These are phyloP conservation scores for Myiopsitta monachus DNA, from an alignment of 2,113 vertebrate species.

Conservation along the genomic window DNA sequence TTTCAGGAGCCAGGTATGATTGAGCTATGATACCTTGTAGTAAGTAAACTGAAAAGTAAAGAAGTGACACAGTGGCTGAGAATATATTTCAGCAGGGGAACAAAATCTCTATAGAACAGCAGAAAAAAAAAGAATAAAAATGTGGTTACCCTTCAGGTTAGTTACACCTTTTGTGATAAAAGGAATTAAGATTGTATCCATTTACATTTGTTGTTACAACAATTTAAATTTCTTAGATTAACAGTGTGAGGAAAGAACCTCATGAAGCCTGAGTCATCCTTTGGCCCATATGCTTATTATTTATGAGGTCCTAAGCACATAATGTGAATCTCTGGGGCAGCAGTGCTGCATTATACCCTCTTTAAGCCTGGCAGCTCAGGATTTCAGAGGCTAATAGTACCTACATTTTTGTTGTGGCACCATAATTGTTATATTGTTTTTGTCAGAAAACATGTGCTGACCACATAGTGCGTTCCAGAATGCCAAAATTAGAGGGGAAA, in stretches of 20 bases:
- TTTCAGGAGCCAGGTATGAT: constrained; percentile 79
- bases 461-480: neutral
- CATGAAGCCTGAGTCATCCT: neutral
- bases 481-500: neutral
- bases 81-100: neutral
- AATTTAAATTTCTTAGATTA: neutral
- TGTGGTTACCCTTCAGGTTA: neutral
- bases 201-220: neutral
- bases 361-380: neutral
- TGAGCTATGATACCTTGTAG: neutral
- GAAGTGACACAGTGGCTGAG: neutral
- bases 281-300: neutral
- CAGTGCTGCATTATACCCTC: neutral
- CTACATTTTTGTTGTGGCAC: neutral
- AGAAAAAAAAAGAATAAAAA: neutral
- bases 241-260: neutral
- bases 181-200: neutral
- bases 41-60: neutral
- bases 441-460: neutral
- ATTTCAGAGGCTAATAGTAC: neutral
- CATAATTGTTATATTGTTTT: neutral
- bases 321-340: neutral
- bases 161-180: neutral
- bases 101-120: neutral
- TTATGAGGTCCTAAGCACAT: neutral